These are phyloP conservation scores for Chelon labrosus DNA, from an alignment of 2,797 vertebrate genomes.

Conservation along the genomic window DNA sequence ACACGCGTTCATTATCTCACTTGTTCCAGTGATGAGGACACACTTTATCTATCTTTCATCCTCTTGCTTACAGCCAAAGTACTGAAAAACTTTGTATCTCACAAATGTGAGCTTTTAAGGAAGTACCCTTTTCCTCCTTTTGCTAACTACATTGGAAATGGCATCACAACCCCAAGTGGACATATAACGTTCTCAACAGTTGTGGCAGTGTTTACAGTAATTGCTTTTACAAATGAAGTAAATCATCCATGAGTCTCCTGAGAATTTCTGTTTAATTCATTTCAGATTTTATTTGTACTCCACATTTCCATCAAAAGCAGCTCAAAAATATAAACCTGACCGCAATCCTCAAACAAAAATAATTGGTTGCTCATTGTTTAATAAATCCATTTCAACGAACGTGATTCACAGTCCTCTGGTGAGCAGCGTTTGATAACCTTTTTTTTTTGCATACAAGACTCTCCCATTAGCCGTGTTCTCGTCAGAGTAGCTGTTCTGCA, in stretches of 20 bases:
- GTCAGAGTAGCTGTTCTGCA: slow-evolving; percentile 20
- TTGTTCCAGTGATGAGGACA: slow-evolving; percentile 62
- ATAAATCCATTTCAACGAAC: slow-evolving; percentile 3
- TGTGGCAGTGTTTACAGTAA: background rate
- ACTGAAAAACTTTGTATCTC: slow-evolving; percentile 5
- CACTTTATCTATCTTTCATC: slow-evolving; percentile 31
- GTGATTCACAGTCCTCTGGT: slow-evolving; percentile 1
- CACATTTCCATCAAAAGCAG: slow-evolving; percentile 1
- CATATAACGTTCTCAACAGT: background rate
- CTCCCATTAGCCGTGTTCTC: slow-evolving; percentile 30
- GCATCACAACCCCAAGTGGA: background rate
- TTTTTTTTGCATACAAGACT: slow-evolving; percentile 14
- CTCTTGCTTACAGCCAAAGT: slow-evolving; percentile 1
- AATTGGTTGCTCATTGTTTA: slow-evolving; percentile 13
- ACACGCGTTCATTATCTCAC: slow-evolving; percentile 68
- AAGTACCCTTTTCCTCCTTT: background rate
- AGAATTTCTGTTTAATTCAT: slow-evolving; percentile 7
- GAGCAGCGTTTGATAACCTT: background rate
- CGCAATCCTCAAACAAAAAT: background rate
- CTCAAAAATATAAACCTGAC: background rate
- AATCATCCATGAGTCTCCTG: slow-evolving; percentile 9
- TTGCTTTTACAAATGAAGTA: slow-evolving; percentile 3
- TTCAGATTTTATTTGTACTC: slow-evolving; percentile 8
- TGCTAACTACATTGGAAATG: slow-evolving; percentile 8
- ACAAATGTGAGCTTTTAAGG: slow-evolving; percentile 14